phyloP scores from a whole-genome alignment of 2,797 vertebrate genomes.

The Clamator glandarius region DNA sequence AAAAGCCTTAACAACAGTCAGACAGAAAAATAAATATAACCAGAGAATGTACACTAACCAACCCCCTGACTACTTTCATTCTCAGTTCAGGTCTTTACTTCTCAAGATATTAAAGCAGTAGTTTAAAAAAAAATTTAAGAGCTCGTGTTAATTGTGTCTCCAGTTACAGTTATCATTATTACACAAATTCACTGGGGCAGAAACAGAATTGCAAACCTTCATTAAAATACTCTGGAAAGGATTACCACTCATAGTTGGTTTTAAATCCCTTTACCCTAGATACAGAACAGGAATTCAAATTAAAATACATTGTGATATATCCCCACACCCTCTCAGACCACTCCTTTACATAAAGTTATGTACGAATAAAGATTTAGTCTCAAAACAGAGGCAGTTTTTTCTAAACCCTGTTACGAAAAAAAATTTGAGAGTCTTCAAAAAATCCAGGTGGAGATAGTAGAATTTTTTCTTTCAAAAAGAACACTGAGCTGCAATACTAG shows the following conservation, averaged over 20 bases:
- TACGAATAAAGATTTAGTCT: background rate
- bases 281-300: background rate
- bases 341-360: background rate
- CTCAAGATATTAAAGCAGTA: background rate
- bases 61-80: background rate
- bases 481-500: background rate
- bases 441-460: no score
- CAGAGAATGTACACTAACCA: background rate
- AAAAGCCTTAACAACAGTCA: background rate
- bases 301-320: background rate
- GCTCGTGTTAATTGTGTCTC: background rate
- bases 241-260: background rate
- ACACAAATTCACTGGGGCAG: background rate
- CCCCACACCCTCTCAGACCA: background rate
- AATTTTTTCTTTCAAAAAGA: background rate
- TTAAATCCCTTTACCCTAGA: background rate
- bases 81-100: background rate
- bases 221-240: background rate
- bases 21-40: background rate
- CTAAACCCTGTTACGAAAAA: background rate
- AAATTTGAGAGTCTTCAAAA: background rate
- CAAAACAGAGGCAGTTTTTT: background rate
- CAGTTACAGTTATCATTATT: background rate
- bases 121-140: background rate
- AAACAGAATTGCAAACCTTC: background rate